Conservation (phyloP, 2,888 invertebrate genomes). For the Chalcis sispes region DNA sequence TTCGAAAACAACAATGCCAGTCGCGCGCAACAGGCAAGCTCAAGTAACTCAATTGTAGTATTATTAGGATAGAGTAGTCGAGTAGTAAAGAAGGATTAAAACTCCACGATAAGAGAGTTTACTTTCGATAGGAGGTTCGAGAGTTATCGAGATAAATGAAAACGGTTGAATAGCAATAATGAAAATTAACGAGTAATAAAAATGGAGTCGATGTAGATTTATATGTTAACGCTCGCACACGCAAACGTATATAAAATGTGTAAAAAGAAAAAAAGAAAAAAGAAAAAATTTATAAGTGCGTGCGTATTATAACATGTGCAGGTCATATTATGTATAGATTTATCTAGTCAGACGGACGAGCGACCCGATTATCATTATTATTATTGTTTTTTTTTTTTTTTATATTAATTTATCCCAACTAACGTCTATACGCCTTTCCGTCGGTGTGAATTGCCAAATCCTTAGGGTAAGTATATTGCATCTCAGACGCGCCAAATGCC, state of each 20-base stretch:
- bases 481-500: not conserved
- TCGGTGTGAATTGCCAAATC: constrained; percentile 33
- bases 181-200: constrained; percentile 21
- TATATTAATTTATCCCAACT: not conserved
- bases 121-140: not conserved
- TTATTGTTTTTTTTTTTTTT: constrained; percentile 16
- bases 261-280: not conserved
- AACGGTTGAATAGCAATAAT: not conserved
- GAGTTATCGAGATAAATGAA: not conserved
- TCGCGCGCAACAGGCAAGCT: not conserved
- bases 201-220: not conserved
- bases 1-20: constrained; percentile 1
- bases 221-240: not conserved
- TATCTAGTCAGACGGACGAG: constrained; percentile 63
- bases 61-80: constrained; percentile 36
- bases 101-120: constrained; percentile 34
- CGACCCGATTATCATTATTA: constrained; percentile 35
- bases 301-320: constrained; percentile 35
- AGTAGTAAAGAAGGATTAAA: not conserved
- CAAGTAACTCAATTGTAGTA: constrained; percentile 33
- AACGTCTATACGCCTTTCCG: not conserved
- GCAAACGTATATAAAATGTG: not conserved
- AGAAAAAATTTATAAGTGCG: not conserved
- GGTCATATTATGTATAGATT: constrained; percentile 44
- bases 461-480: constrained; percentile 33